A percentile compares a stretch with the other conserved stretches of the same genome.
These are phyloP conservation scores for Columba guinea DNA, from an alignment of 2,797 vertebrate genomes.

Conservation along the genomic window DNA sequence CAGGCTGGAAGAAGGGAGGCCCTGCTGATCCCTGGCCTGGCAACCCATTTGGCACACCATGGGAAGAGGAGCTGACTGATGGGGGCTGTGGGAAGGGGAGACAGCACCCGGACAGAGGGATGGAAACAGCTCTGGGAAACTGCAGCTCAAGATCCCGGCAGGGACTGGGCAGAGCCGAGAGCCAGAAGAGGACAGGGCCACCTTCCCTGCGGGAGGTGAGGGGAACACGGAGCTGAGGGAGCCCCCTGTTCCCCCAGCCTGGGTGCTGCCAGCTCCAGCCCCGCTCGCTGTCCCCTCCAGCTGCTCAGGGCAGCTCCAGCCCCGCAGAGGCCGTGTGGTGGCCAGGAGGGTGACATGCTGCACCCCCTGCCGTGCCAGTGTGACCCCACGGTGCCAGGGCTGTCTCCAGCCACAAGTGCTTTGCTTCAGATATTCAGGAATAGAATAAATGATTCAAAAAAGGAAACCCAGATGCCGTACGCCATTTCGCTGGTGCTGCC, in stretches of 20 bases:
- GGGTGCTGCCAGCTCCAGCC: background rate
- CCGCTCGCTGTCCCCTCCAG: background rate
- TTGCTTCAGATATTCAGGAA: background rate
- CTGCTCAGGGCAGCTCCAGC: background rate
- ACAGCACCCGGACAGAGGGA: rapidly evolving
- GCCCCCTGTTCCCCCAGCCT: background rate
- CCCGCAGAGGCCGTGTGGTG: background rate
- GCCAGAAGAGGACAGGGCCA: background rate
- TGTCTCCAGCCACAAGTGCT: background rate
- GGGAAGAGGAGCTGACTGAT: background rate
- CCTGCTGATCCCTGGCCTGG: background rate
- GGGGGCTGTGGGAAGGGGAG: background rate
- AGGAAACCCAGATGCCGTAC: background rate
- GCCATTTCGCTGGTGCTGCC: background rate
- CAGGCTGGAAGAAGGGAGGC: background rate
- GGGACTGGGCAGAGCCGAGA: background rate
- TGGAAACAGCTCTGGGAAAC: background rate
- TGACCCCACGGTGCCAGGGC: background rate
- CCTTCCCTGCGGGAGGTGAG: background rate
- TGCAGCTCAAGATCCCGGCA: background rate
- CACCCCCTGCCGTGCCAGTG: rapidly evolving
- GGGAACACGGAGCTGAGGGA: rapidly evolving
- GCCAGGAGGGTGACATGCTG: rapidly evolving
- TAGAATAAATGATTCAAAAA: background rate
- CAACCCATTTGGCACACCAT: background rate